These are phyloP conservation scores for Clarias laeviceps DNA, from an alignment of 2,797 vertebrate species.

Conservation along the genomic window DNA sequence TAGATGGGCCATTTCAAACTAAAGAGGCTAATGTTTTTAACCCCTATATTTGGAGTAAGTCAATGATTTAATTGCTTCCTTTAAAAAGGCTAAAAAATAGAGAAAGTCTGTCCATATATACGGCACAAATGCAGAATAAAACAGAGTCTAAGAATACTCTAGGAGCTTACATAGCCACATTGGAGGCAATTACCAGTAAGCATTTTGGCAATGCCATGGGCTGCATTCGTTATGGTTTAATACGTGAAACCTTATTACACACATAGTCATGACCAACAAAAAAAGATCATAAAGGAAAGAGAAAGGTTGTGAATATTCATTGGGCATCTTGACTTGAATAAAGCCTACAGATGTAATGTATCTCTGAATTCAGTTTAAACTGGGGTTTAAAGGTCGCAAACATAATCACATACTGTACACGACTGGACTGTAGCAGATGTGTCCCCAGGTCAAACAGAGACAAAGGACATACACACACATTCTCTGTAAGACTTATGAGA, in stretches of 20 bases:
- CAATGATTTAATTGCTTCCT: not conserved
- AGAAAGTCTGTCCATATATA: not conserved
- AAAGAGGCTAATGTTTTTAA: not conserved
- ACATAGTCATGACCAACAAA: not conserved
- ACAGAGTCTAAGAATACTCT: not conserved
- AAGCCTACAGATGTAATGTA: conserved; percentile 54
- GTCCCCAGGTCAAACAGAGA: not conserved
- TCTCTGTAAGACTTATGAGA: not conserved
- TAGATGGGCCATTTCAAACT: not conserved
- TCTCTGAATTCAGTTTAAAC: conserved; percentile 45
- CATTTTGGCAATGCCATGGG: not conserved
- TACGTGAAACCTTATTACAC: not conserved
- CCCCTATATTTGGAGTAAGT: not conserved
- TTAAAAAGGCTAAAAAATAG: not conserved
- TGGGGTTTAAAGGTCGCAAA: not conserved
- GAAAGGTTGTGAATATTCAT: conserved; percentile 50
- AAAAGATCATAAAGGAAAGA: not conserved
- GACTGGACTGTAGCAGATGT: not conserved
- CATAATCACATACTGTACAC: not conserved
- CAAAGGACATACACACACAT: not conserved
- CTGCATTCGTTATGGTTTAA: conserved; percentile 29
- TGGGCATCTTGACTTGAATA: conserved; percentile 60
- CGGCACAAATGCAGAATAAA: not conserved
- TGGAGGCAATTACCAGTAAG: not conserved
- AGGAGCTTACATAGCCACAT: not conserved